These are phyloP conservation scores for Sesia apiformis DNA, from an alignment of 2,888 invertebrate species.

Conservation along the genomic window DNA sequence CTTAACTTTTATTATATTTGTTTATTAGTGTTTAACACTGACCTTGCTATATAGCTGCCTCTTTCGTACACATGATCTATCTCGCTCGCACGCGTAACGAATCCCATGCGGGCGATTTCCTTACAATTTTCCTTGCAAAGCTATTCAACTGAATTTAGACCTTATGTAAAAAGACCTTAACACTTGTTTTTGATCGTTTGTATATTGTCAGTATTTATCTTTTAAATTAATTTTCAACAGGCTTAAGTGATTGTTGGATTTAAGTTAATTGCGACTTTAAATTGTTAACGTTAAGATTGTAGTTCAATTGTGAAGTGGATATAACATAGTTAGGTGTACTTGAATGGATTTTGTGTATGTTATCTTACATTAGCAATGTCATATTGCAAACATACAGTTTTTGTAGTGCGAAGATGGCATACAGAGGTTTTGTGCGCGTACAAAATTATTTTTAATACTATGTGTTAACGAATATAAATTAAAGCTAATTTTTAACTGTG, in stretches of 20 bases:
- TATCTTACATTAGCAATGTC: slow-evolving; percentile 68
- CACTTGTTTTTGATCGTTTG: slow-evolving; percentile 23
- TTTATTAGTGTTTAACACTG: slow-evolving; percentile 42
- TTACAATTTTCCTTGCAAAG: slow-evolving; percentile 50
- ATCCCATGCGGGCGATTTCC: slow-evolving; percentile 40
- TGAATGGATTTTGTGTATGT: slow-evolving; percentile 33
- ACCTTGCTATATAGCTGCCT: slow-evolving; percentile 38
- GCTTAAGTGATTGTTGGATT: slow-evolving; percentile 13
- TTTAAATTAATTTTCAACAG: slow-evolving; percentile 17
- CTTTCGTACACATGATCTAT: slow-evolving; percentile 40
- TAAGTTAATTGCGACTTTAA: slow-evolving; percentile 18
- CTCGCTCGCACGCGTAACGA: slow-evolving; percentile 35
- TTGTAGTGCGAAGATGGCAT: slow-evolving; percentile 23
- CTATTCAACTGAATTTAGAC: slow-evolving; percentile 17
- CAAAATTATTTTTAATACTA: too few species aligned
- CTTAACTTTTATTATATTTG: slow-evolving; percentile 18
- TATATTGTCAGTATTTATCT: slow-evolving; percentile 57
- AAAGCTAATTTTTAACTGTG: too few species aligned
- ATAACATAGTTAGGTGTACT: slow-evolving; percentile 13
- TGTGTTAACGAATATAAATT: too few species aligned
- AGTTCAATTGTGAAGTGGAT: slow-evolving; percentile 14
- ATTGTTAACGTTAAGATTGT: slow-evolving; percentile 4
- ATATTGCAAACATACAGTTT: slow-evolving; percentile 53
- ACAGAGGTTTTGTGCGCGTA: background rate
- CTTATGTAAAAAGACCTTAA: slow-evolving; percentile 22